A percentile compares a stretch with the other conserved stretches of the same genome.
These are phyloP conservation scores for Galeruca laticollis DNA, from an alignment of 2,888 invertebrate species.

Conservation along the genomic window DNA sequence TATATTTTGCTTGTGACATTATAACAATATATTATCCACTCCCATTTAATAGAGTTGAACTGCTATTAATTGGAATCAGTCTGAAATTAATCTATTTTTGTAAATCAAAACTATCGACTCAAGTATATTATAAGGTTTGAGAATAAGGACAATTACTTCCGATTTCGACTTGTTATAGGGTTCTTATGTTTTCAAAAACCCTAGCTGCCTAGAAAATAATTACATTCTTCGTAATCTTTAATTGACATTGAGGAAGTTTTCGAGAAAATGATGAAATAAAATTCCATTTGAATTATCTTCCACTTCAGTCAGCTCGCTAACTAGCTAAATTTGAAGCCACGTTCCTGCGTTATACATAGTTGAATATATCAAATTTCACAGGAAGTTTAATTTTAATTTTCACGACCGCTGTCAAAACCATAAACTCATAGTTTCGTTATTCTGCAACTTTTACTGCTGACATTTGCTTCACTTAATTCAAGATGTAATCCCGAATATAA, in stretches of 20 bases:
- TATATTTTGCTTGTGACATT: too few species aligned
- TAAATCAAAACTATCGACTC: too few species aligned
- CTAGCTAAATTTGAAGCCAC: neutral
- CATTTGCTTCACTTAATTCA: neutral
- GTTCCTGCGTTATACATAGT: constrained; percentile 6
- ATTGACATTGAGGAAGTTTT: neutral
- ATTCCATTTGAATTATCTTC: constrained; percentile 1
- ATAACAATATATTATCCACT: too few species aligned
- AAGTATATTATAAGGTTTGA: too few species aligned
- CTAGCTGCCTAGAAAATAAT: too few species aligned
- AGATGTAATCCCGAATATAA: neutral
- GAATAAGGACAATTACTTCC: too few species aligned
- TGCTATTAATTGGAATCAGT: too few species aligned
- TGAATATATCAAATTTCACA: constrained; percentile 30
- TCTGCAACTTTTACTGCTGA: constrained; percentile 19
- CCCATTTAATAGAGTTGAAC: too few species aligned
- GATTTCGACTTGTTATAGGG: too few species aligned
- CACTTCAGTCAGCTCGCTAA: neutral
- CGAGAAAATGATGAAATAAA: neutral
- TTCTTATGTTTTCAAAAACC: too few species aligned
- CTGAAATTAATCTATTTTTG: too few species aligned
- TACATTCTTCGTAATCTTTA: too few species aligned
- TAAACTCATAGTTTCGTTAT: constrained; percentile 18
- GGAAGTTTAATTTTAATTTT: constrained; percentile 30
- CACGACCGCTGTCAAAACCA: constrained; percentile 27